Base-by-base conservation (phyloP, 2,113 vertebrate species). In the Conger conger region DNA sequence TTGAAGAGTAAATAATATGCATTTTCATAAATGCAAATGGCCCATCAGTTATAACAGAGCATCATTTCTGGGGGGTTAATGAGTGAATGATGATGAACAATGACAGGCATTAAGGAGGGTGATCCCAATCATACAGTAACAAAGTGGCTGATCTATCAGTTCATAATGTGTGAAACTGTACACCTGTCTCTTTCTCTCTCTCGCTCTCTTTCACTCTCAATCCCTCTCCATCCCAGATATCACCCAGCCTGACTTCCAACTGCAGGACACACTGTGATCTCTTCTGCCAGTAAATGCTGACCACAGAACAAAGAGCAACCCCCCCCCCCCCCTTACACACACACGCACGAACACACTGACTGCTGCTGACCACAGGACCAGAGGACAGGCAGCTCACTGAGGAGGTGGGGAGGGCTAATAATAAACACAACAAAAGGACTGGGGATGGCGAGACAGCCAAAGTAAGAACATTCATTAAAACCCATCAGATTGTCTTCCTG, bases 381-480 rank as follows among this genome's bases (percentile, higher is more conserved):
- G 76, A 6, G 76, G 85, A 79, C 85, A 60, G 18, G 0, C 82
- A 18, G 35, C 63, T 79, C 63, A 36, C 68, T 91, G 88, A 91
- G 88, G 86, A 88, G 77, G 83, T 18, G 45, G 82, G 68, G 88
- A 91, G 94, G 94, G 95, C 90, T 93, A 94, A 93, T 95, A 95
- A 63, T 63, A 63, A 63, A 50, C 93, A 95, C 82, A 92, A 90
- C 89, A 90, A 91, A 84, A 91, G 96, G 94, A 90, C 63, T 89
- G 92, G 91, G 92, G 91, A 93, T 94, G 94, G 95, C 94, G 94
- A 95, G 94, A 92, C 89, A 93, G 95, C 92, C 93, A 95, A 95
- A 95, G 93, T 94, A 94, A 93, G 95, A 95, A 86, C 95, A 94
- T 98, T 98, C 96, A 96, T 98, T 97, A 97, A 97, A 93, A 95